These are phyloP conservation scores for Bujurquina vittata DNA, from an alignment of 2,113 vertebrate genomes.

Conservation along the genomic window DNA sequence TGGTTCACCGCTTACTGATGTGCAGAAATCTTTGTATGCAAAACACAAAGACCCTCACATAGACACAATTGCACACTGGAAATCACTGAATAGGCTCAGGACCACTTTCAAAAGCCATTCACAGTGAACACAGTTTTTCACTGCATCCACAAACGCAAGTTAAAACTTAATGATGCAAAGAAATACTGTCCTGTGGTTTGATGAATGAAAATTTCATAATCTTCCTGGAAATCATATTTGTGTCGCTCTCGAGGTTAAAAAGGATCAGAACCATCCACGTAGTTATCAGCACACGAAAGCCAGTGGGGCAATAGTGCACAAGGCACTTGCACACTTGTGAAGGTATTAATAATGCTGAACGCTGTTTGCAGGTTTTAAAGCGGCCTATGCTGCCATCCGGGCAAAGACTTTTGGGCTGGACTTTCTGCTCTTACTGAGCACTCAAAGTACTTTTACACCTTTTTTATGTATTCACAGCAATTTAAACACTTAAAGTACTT, in stretches of 20 bases:
- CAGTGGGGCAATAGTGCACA: no score
- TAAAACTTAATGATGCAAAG: neutral
- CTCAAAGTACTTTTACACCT: neutral
- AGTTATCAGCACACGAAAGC: neutral
- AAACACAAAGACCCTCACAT: neutral
- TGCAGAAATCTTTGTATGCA: neutral
- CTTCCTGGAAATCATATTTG: neutral
- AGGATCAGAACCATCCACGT: neutral
- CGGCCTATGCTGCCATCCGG: neutral
- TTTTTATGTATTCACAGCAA: neutral
- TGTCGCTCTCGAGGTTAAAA: neutral
- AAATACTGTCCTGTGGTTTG: neutral
- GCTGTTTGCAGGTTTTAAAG: neutral
- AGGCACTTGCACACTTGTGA: neutral
- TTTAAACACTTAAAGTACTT: neutral
- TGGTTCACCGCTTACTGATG: neutral
- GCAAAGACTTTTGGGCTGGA: neutral
- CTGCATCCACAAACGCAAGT: neutral
- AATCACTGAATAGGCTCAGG: neutral
- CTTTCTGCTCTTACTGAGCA: neutral
- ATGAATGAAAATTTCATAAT: neutral
- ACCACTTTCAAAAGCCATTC: neutral
- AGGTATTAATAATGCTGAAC: neutral
- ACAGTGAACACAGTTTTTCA: neutral
- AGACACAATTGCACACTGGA: neutral